Base-by-base conservation (phyloP, 2,888 invertebrate species). In the Cinara cedri region DNA sequence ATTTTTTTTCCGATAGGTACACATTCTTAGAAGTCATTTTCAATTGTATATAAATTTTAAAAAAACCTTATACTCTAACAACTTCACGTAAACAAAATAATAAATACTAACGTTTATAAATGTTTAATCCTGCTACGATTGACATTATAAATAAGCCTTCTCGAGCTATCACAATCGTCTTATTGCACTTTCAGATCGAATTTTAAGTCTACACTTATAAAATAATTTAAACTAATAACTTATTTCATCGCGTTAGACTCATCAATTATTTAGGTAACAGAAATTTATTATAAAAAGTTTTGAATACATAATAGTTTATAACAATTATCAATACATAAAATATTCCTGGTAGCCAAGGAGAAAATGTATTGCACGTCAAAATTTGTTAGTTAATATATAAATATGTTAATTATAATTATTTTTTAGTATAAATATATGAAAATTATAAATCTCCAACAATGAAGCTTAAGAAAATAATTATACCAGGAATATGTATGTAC, bases 171-270 rank as follows among this genome's bases (percentile, higher is more conserved):
- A 78, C 78, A 78, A 78, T 70, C 60, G 42, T 70, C 49, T 57
- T 78, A 78, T 78, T 78, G 78, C 78, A 78, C 78, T 68, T 78
- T 78, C 78, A 78, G 78, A 78, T 78, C 78, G 78, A n/a, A 13
- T 78, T 68, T 60, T 60, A 68, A 68, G 16, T 63, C 60, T 78
- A 78, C 14, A 0, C 24, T 49, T 68, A 68, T 60, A 4, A 49
- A 49, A 78, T 68, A 70, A 68, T 68, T 76, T 63, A 42, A 63
- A 63, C 51, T 62, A 49, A 46, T 74, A 54, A 72, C 21, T 72
- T 63, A 74, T 51, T 74, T 63, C 13, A 42, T 54, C 63, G 42
- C 19, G 60, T 51, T 54, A 74, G 42, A 51, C 24, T 57, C 57
- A n/a, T 72, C 70, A 72, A 57, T 55, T 24, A 46, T 60, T 60